phyloP scores from a whole-genome alignment of 1,140 invertebrate genomes.

The Lanistes nyassanus region DNA sequence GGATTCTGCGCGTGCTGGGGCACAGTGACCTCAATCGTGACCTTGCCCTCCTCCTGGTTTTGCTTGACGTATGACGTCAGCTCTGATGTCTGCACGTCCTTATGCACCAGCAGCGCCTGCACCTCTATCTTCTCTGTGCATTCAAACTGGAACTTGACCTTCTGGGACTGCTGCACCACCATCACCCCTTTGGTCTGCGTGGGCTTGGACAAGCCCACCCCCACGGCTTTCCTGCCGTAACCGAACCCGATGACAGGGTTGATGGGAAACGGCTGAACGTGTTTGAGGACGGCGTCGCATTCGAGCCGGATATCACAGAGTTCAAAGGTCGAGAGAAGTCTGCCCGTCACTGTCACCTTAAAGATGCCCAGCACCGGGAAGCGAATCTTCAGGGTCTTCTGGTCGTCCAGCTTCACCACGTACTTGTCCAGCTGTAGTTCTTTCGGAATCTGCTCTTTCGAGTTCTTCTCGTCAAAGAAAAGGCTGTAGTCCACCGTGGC shows the following conservation, averaged over 20 bases:
- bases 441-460: slow-evolving; percentile 36
- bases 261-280: slow-evolving; percentile 43
- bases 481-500: slow-evolving; percentile 31
- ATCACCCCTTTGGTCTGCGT: slow-evolving; percentile 35
- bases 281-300: slow-evolving; percentile 34
- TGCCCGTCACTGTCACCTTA: slow-evolving; percentile 32
- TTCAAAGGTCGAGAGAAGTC: not conserved
- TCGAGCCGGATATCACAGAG: slow-evolving; percentile 42
- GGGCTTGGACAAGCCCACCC: slow-evolving; percentile 31
- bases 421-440: slow-evolving; percentile 32
- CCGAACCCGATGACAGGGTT: slow-evolving; percentile 51
- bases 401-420: slow-evolving; percentile 36
- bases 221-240: slow-evolving; percentile 22
- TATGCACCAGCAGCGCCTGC: slow-evolving; percentile 30
- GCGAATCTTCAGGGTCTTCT: slow-evolving; percentile 38
- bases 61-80: slow-evolving; percentile 24
- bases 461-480: slow-evolving; percentile 26
- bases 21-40: slow-evolving; percentile 28
- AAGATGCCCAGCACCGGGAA: slow-evolving; percentile 44
- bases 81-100: slow-evolving; percentile 8
- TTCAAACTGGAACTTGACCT: slow-evolving; percentile 35
- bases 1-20: slow-evolving; percentile 23
- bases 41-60: slow-evolving; percentile 7
- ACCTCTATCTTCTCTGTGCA: slow-evolving; percentile 30
- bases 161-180: slow-evolving; percentile 26